Base-by-base conservation (phyloP, 2,797 vertebrate genomes). In the Urosaurus nigricauda region DNA sequence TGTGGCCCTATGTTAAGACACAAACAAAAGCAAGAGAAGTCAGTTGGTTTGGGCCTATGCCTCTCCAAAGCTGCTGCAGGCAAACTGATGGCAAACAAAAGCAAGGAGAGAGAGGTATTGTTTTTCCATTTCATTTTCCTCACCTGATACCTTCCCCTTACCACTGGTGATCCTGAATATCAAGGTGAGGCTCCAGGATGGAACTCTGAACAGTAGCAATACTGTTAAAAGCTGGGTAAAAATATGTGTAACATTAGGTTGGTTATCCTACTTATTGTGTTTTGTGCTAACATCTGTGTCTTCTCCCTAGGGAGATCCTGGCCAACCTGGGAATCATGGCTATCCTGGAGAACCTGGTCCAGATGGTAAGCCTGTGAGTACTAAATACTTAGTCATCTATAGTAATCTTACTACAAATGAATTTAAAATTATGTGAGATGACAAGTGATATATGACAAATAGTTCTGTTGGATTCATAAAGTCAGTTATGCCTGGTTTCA, bases 291-390 rank as follows among this genome's bases (percentile, higher is more conserved):
- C 3, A 0, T 70, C 1, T 70, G 47, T 87, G 92, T 43, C 89
- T 91, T 92, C 63, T 95, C 60, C 70, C 0, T 87, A 99, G 98
- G 99, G 99, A 91, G 98, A 98, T 71, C 93, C 95, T 94, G 99
- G 98, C 93, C 96, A 89, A 83, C 89, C 95, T 79, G 99, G 98
- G 78, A 97, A 94, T 90, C 96, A 97, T 90, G 98, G 99, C 93
- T 97, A 97, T 95, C 97, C 97, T 96, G 99, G 99, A 96, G 97
- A 97, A 95, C 95, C 97, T 97, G 99, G 99, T 98, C 98, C 98
- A 98, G 99, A 99, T 98, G 99, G 99, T 99, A 99, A 99, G 99
- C 98, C 98, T 99, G 99, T 99, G 99, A 99, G 99, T 99, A 99
- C 98, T 98, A 97, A 96, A 98, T 97, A 97, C 98, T 99, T 98